Evolutionary conservation across 2,797 vertebrate genomes (phyloP).

Genomic region (Phrynocephalus forsythii): DNA sequence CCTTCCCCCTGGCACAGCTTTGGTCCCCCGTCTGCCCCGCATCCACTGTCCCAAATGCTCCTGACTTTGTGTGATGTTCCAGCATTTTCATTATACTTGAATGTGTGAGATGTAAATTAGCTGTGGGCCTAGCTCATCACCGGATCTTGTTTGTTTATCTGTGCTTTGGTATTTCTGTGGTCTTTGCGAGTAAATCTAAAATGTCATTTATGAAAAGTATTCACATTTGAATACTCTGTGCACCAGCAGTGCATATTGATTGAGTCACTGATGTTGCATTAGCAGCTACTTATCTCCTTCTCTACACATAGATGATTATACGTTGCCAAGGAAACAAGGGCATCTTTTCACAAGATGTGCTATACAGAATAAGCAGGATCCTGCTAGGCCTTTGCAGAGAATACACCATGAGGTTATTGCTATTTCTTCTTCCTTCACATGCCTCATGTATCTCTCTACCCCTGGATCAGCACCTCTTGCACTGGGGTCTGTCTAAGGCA

Average conservation of each 20-base stretch:
- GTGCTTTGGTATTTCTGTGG: neutral
- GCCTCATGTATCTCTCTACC: no score
- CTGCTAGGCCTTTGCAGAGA: neutral
- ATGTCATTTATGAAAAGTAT: conserved; percentile 49
- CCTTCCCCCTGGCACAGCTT: neutral
- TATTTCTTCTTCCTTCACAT: neutral
- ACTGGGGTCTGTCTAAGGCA: neutral
- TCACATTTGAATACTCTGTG: conserved; percentile 42
- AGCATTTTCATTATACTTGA: neutral
- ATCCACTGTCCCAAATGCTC: neutral
- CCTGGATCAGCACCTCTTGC: no score
- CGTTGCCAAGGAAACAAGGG: conserved; percentile 66
- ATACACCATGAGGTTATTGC: neutral
- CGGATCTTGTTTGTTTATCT: conserved; percentile 10
- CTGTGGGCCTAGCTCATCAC: neutral
- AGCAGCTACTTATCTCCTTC: conserved; percentile 49
- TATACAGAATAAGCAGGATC: conserved; percentile 52
- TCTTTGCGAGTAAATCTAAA: conserved; percentile 51
- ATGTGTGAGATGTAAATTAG: conserved; percentile 4
- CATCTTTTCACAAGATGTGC: conserved; percentile 23
- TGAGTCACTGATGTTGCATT: conserved; percentile 45
- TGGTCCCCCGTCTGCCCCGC: neutral
- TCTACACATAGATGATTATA: conserved; percentile 49
- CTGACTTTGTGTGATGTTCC: neutral
- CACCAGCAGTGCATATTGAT: conserved; percentile 22